Evolutionary conservation across 2,888 invertebrate species (phyloP).

Genomic region (Dicyrtoma fusca): DNA sequence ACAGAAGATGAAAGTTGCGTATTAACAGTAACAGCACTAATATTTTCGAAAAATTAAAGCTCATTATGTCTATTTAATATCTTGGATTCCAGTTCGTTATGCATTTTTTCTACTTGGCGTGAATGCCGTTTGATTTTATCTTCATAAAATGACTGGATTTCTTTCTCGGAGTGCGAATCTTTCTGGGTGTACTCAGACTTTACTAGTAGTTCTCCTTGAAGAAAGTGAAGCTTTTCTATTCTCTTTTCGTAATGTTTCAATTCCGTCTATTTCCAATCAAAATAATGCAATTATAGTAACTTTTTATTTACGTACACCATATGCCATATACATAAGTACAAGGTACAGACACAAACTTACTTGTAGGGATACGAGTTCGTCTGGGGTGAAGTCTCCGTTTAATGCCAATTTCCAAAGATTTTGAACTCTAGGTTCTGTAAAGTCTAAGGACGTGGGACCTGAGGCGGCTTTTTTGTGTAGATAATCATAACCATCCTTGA

Average conservation of each 20-base stretch:
- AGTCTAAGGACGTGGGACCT: slow-evolving; percentile 81
- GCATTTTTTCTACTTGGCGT: slow-evolving; percentile 82
- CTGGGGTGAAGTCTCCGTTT: slow-evolving; percentile 76
- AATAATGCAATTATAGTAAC: too few species aligned
- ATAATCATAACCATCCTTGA: slow-evolving; percentile 78
- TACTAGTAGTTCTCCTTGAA: slow-evolving; percentile 74
- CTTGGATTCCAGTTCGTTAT: slow-evolving; percentile 74
- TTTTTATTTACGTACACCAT: too few species aligned
- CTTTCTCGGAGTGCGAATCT: slow-evolving; percentile 55
- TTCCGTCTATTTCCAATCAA: slow-evolving; percentile 70
- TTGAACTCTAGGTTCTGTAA: slow-evolving; percentile 88
- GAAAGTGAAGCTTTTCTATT: slow-evolving; percentile 76
- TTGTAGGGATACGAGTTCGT: slow-evolving; percentile 81
- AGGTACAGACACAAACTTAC: too few species aligned
- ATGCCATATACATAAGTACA: too few species aligned
- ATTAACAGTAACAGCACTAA: too few species aligned
- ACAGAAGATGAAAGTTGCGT: too few species aligned
- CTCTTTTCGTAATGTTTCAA: slow-evolving; percentile 85
- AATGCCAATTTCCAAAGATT: slow-evolving; percentile 83
- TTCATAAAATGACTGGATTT: slow-evolving; percentile 64
- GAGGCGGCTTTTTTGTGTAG: slow-evolving; percentile 74
- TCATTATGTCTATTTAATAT: slow-evolving; percentile 78
- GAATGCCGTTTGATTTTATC: slow-evolving; percentile 81
- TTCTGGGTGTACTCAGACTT: slow-evolving; percentile 50
- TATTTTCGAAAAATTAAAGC: slow-evolving; percentile 65